Percentiles rank a stretch among this genome's conserved stretches.
phyloP scores from a whole-genome alignment of 2,113 vertebrate genomes.

The Propithecus coquereli region DNA sequence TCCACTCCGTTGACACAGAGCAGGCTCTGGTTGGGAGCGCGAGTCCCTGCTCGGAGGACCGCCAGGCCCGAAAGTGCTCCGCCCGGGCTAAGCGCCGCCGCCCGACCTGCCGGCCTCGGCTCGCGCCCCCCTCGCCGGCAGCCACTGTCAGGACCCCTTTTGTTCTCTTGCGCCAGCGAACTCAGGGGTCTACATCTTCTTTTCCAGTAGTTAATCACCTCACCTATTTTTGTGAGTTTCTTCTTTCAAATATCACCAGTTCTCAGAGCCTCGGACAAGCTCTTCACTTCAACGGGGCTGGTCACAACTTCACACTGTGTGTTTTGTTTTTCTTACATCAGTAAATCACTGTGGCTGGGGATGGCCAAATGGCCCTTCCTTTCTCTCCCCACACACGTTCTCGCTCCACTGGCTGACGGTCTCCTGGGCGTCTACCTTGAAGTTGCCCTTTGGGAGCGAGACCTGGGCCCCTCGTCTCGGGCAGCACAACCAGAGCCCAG shows the following conservation, averaged over 20 bases:
- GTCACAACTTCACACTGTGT: background rate
- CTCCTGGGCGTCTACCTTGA: background rate
- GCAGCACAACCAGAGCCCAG: background rate
- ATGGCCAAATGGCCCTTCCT: background rate
- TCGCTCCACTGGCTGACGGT: too few species aligned
- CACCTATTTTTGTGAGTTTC: background rate
- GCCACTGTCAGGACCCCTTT: background rate
- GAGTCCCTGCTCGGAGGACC: background rate
- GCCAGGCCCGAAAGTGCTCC: background rate
- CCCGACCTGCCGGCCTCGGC: background rate
- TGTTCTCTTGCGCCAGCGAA: background rate
- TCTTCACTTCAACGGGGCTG: background rate
- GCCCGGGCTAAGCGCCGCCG: background rate
- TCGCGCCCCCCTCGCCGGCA: background rate
- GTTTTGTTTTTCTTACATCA: slow-evolving; percentile 14
- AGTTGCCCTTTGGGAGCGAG: background rate
- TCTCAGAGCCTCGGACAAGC: background rate
- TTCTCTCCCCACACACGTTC: background rate
- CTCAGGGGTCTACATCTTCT: background rate
- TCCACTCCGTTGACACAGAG: background rate
- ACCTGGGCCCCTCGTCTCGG: background rate
- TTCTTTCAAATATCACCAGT: background rate
- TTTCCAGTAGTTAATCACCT: background rate
- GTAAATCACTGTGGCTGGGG: background rate
- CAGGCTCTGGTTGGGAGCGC: background rate